Evolutionary conservation across 2,113 vertebrate species (phyloP).

Genomic region (Myotis davidii): DNA sequence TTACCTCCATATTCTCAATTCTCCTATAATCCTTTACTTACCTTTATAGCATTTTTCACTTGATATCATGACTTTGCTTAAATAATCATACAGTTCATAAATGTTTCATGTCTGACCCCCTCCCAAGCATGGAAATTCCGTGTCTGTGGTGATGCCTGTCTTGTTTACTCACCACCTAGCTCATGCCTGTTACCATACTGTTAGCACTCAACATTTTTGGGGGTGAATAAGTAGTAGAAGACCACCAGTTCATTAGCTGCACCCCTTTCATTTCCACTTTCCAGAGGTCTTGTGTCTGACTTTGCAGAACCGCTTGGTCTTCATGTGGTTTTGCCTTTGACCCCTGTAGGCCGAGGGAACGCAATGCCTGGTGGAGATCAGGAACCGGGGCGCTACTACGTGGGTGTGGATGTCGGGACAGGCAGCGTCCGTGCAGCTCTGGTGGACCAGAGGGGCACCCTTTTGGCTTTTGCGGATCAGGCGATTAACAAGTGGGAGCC

Average conservation of each 20-base stretch:
- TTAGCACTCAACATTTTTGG: neutral
- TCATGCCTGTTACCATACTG: neutral
- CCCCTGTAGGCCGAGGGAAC: slow-evolving; percentile 52
- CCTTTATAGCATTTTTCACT: neutral
- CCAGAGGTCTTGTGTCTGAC: neutral
- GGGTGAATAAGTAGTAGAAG: neutral
- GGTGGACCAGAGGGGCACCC: slow-evolving; percentile 86
- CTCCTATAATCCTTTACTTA: neutral
- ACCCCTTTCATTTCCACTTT: neutral
- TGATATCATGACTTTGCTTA: neutral
- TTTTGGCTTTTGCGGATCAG: slow-evolving; percentile 88
- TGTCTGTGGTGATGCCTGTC: neutral
- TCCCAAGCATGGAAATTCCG: neutral
- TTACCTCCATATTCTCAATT: neutral
- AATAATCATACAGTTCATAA: neutral
- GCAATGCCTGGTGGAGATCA: slow-evolving; percentile 75
- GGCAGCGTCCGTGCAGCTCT: slow-evolving; percentile 94
- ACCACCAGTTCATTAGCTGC: fast-evolving
- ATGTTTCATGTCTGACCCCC: neutral
- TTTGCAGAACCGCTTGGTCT: neutral
- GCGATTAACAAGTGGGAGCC: slow-evolving; percentile 92
- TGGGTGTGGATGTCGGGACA: slow-evolving; percentile 96
- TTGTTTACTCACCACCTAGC: neutral
- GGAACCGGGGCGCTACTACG: slow-evolving; percentile 83
- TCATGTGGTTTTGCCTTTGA: neutral